phyloP scores from a whole-genome alignment of 2,888 invertebrate genomes.

The Epicampocera succincta region DNA sequence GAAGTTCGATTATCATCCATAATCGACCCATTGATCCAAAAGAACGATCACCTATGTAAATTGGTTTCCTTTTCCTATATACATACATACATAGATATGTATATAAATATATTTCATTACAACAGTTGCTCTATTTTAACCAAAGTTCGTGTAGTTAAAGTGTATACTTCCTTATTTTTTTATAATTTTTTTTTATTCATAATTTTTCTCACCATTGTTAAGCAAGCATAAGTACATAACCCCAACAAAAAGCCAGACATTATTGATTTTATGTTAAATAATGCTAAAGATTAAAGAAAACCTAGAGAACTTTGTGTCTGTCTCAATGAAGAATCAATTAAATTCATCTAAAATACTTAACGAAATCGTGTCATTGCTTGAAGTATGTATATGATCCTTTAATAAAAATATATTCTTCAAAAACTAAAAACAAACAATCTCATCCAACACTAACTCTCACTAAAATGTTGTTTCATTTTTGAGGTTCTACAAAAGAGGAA shows the following conservation, averaged over 20 bases:
- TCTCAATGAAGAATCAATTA: conserved; percentile 63
- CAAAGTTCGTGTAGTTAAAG: conserved; percentile 38
- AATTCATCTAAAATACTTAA: conserved; percentile 67
- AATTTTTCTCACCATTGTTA: conserved; percentile 29
- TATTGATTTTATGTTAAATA: conserved; percentile 29
- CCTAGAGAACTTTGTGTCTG: conserved; percentile 54
- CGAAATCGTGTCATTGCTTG: conserved; percentile 55
- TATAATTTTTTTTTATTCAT: conserved; percentile 9
- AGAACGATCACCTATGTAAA: not conserved
- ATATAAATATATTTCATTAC: not conserved
- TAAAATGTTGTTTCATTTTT: conserved; percentile 46
- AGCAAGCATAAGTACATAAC: conserved; percentile 34
- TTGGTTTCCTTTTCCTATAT: conserved; percentile 5
- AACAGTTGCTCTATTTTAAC: conserved; percentile 20
- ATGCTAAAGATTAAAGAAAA: conserved; percentile 10
- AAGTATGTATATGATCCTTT: conserved; percentile 46
- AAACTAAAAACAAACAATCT: conserved; percentile 8
- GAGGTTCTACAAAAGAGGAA: conserved; percentile 1
- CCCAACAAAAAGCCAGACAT: conserved; percentile 41
- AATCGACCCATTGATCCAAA: no score
- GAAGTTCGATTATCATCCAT: no score
- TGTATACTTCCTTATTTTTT: conserved; percentile 14
- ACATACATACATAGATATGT: conserved; percentile 1
- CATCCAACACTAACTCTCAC: conserved; percentile 24
- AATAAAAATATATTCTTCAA: conserved; percentile 30